Base-by-base conservation (phyloP, 2,797 vertebrate genomes). In the Mormyrops boulengeri region DNA sequence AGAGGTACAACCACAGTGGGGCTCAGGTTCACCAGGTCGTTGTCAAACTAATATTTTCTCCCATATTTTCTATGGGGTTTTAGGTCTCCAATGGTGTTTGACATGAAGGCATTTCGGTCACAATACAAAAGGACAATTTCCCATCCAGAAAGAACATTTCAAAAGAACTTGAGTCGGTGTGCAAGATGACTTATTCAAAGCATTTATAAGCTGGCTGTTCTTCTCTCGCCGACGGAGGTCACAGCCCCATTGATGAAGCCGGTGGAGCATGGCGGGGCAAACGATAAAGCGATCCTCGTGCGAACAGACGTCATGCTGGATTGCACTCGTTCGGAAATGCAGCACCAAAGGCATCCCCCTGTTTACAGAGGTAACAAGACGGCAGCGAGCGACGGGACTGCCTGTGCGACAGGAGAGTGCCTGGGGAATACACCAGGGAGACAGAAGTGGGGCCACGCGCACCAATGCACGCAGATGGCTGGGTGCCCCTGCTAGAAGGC, bases 271-370 rank as follows among this genome's bases (percentile, higher is more conserved):
- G 41, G 47, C 38, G 12, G 82, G 41, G 26, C 34, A n/a, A 55
- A n/a, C 17, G 1, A 1, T 19, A 22, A 85, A 49, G 47, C 44
- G 9, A 50, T 44, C 47, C 44, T 85, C 8, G 47, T 1, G 41
- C 44, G n/a, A 85, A n/a, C 44, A 9, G 82, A 92, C 90, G 88
- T 87, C 82, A 92, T 55, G 85, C 91, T 89, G 53, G 49, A 90
- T 91, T 88, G 89, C 12, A 88, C 89, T 91, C 30, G 87, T 89
- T 88, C 91, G 55, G 87, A 87, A 49, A n/a, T 44, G 73, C 73
- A 41, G 41, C 73, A 44, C 73, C 38, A 80, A 80, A 80, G 73
- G 73, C 38, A 44, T n/a, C 34, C 19, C 0, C 19, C 0, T 17
- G 34, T 80, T 38, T 44, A 73, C 66, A 73, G 30, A 73, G 12